A percentile compares a stretch with the other conserved stretches of the same genome.
These are phyloP conservation scores for Mellivora capensis DNA, from an alignment of 2,113 vertebrate species.

Conservation along the genomic window DNA sequence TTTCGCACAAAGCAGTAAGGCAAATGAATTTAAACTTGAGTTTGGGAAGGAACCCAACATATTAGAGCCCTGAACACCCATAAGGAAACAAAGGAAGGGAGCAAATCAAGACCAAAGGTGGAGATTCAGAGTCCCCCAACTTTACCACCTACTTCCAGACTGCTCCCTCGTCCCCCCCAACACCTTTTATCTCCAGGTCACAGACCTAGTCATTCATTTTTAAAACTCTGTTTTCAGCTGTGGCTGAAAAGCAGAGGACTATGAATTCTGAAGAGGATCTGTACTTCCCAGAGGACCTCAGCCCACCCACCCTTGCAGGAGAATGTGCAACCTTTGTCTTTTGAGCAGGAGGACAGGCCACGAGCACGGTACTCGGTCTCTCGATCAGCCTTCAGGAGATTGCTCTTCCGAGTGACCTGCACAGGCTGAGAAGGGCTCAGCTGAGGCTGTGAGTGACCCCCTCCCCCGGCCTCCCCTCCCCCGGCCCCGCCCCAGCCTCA, in stretches of 20 bases:
- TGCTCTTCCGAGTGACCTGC: neutral
- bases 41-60: neutral
- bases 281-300: neutral
- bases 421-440: neutral
- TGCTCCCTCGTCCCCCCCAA: too few relatives aligned
- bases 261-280: neutral
- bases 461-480: too few relatives aligned
- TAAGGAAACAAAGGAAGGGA: neutral
- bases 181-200: neutral
- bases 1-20: neutral
- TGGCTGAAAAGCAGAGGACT: neutral
- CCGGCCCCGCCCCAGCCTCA: too few relatives aligned
- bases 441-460: neutral
- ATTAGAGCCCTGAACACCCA: neutral
- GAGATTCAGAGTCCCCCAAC: neutral
- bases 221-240: neutral
- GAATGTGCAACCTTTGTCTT: fast-evolving
- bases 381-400: neutral
- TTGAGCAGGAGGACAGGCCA: neutral
- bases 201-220: neutral
- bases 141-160: neutral
- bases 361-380: fast-evolving
- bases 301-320: neutral
- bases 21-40: neutral
- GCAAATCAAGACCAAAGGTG: neutral